Evolutionary conservation across 2,113 vertebrate species (phyloP), one percentile per base, ranked within the genome.

Genomic region (Grus americana): DNA sequence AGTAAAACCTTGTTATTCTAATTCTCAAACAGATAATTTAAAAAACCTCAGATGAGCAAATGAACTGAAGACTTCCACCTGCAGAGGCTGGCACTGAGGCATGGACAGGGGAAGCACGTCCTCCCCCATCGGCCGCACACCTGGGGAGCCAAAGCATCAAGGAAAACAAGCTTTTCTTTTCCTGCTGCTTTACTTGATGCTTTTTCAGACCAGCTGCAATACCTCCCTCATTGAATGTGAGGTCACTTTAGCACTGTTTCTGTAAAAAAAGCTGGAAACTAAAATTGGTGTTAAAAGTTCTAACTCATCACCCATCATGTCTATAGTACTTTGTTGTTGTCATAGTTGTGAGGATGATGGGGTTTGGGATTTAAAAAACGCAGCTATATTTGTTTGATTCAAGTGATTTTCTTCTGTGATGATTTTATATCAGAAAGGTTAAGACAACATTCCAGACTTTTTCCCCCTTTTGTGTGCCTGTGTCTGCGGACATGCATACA

Each of bases 171-270:
- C 34, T 90, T 93, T 90, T 85, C 40, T 93, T 95, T 79, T 11
- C 90, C 88, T 82, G 88, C 65, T 75, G 80, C 50, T 95, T 91
- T 70, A 14, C 81, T 71, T 27, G n/a, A 44, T 80, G 49, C 40
- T 72, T 82, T 81, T 81, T 82, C 70, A 96, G 70, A 81, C 15
- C 84, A 86, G 74, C 94, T 96, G 73, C 91, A 90, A 34, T 26
- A 26, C 36, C 46, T 80, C 72, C 67, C 86, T 93, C 58, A 4
- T 42, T 21, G 63, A 76, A 72, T 4, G 5, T 12, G 36, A 88
- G 70, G 81, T 82, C 90, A 79, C 42, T 78, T 55, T 10, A 82
- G 55, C 90, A 30, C 66, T 20, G 20, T 66, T 58, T 26, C 88
- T 88, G 50, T 34, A 30, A 65, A n/a, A 88, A 93, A 93, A 52